Conservation (phyloP, 1,140 invertebrate genomes). For the Paramacrobiotus metropolitanus region DNA sequence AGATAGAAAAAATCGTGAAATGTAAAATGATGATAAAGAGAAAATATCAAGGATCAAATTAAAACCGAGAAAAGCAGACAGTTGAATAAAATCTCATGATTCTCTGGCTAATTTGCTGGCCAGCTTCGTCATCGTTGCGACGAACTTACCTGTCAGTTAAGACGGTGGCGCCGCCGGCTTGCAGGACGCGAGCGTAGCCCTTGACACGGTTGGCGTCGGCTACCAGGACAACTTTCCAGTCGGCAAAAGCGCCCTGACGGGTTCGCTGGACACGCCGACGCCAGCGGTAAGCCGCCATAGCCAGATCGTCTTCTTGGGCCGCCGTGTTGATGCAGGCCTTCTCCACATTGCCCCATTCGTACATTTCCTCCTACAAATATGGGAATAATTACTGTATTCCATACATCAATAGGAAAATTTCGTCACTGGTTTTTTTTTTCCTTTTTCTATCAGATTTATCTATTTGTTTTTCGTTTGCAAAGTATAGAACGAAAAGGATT, state of each 20-base stretch:
- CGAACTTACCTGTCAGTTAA: neutral
- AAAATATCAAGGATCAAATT: too few species aligned
- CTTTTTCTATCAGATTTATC: too few species aligned
- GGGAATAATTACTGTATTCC: neutral
- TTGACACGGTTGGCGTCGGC: neutral
- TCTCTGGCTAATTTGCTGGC: too few species aligned
- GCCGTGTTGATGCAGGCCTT: constrained; percentile 14
- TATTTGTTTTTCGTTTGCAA: too few species aligned
- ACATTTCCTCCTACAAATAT: constrained; percentile 34
- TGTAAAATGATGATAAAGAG: too few species aligned
- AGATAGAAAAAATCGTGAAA: too few species aligned
- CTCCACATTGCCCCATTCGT: constrained; percentile 21
- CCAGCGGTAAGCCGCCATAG: constrained; percentile 21
- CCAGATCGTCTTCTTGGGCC: constrained; percentile 15
- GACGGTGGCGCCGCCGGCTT: neutral
- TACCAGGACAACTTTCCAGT: neutral
- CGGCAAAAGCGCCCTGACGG: neutral
- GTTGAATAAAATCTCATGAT: too few species aligned
- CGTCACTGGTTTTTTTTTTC: too few species aligned
- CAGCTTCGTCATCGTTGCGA: too few species aligned
- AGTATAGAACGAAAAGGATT: too few species aligned
- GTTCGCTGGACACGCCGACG: constrained; percentile 11
- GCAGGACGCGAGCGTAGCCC: neutral
- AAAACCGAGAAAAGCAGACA: too few species aligned
- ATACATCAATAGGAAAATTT: constrained; percentile 16